Base-by-base conservation (phyloP, 1,140 invertebrate species). In the Bombus huntii region DNA sequence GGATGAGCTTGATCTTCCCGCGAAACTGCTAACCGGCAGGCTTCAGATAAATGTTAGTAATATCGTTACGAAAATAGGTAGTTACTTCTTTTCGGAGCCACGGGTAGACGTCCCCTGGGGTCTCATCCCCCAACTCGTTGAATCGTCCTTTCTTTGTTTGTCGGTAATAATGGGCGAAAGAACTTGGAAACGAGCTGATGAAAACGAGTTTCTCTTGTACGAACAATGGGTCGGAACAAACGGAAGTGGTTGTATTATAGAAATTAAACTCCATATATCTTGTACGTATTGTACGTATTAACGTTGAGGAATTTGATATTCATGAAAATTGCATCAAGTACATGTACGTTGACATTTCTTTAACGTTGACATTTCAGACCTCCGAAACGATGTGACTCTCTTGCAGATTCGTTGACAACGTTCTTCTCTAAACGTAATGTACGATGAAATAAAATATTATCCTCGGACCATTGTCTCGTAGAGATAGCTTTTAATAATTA, bases 1-100 rank as follows among this genome's bases (percentile, higher is more conserved):
- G 83, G 82, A 91, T 89, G 87, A 91, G 90, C 90, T 83, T 89
- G 90, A 91, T 91, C 89, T 90, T 82, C 65, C 76, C 65, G 66
- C 76, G 83, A 72, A 80, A 80, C 76, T 86, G 57, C 79, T 78
- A 90, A 82, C 57, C 53, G 39, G 66, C 65, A 44, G 39, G 28
- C 68, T 59, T 76, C 31, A 91, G 85, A 90, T 90, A 85, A 82
- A 91, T 89, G 87, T 71, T 70, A 59, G 84, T 77, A 89, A 91
- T 90, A 87, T 87, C 85, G 81, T 73, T 71, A 89, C 78, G 89
- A 87, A 85, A 86, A 87, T 84, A 83, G 73, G 47, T 42, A 77
- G 89, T 87, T 90, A 89, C 76, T 89, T 80, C 80, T 89, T 34
- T 39, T 31, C 42, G 15, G 53, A 37, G n/a, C n/a, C 74, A 53